A percentile compares a stretch with the other conserved stretches of the same genome.
Conservation (phyloP, 2,888 invertebrate species). For the Thymelicus acteon region DNA sequence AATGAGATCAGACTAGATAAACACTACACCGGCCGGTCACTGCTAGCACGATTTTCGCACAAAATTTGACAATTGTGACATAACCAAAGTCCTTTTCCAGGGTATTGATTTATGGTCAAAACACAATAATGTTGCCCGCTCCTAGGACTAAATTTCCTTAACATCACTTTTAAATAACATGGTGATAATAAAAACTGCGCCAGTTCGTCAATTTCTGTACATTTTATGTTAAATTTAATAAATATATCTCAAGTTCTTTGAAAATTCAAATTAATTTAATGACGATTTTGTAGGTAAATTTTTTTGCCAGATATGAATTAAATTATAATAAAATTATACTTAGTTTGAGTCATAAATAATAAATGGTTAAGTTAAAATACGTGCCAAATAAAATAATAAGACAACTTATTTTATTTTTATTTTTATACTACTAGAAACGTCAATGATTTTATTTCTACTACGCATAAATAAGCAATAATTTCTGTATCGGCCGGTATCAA, state of each 20-base stretch:
- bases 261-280: no score
- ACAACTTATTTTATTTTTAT: background rate
- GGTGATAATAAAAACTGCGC: no score
- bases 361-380: background rate
- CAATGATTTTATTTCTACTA: background rate
- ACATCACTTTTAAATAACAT: background rate
- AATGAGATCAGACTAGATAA: slow-evolving; percentile 30
- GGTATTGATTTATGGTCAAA: slow-evolving; percentile 40
- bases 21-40: slow-evolving; percentile 11
- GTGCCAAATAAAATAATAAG: background rate
- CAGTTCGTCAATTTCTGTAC: no score
- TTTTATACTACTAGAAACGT: no score
- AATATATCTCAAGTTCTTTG: no score
- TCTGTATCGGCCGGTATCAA: background rate
- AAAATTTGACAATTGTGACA: slow-evolving; percentile 26
- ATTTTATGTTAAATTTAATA: no score
- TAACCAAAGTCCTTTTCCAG: slow-evolving; percentile 15
- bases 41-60: slow-evolving; percentile 3
- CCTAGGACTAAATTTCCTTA: background rate
- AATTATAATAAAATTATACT: no score
- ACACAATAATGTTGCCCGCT: slow-evolving; percentile 30
- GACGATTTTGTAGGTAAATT: no score
- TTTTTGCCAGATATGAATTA: no score
- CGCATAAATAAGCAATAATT: background rate
- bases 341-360: no score